A percentile compares a stretch with the other conserved stretches of the same genome.
phyloP scores from a whole-genome alignment of 92 coral and sea anemone species.

The Blastomussa wellsi region DNA sequence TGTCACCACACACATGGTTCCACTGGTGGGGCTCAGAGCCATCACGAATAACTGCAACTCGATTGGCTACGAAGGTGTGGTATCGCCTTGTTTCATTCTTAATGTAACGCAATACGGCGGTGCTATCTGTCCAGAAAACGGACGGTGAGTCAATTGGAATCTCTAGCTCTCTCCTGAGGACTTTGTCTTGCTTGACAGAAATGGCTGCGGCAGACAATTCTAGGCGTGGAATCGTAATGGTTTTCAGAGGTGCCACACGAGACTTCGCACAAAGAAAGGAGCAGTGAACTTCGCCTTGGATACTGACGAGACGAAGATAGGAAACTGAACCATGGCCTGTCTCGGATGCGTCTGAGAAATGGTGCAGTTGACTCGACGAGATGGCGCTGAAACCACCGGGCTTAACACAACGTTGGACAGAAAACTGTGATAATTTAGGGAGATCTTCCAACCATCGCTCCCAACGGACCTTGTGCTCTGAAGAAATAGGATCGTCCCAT shows the following conservation, averaged over 20 bases:
- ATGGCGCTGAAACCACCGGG: background rate
- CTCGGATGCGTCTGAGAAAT: constrained; percentile 35
- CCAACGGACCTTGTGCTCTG: constrained; percentile 9
- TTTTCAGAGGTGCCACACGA: constrained; percentile 30
- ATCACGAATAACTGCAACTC: constrained; percentile 14
- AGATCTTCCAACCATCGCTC: constrained; percentile 7
- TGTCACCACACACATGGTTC: constrained; percentile 19
- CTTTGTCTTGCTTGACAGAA: constrained; percentile 12
- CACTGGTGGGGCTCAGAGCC: no score
- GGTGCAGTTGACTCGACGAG: constrained; percentile 15
- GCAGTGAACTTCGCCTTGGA: background rate
- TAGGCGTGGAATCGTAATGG: constrained; percentile 17
- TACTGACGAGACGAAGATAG: constrained; percentile 9
- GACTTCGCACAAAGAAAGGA: constrained; percentile 25
- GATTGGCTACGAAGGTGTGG: constrained; percentile 41
- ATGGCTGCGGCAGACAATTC: constrained; percentile 17
- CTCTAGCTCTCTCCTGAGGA: constrained; percentile 1
- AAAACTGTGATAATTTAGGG: constrained; percentile 17
- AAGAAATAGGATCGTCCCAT: constrained; percentile 24
- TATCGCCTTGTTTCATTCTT: constrained; percentile 14
- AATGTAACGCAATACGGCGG: background rate
- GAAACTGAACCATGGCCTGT: constrained; percentile 1
- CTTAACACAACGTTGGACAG: constrained; percentile 1
- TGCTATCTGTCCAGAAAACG: constrained; percentile 38
- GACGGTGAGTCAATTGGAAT: background rate